Evolutionary conservation across 2,797 vertebrate genomes (phyloP).

Genomic region (Crax fasciolata): DNA sequence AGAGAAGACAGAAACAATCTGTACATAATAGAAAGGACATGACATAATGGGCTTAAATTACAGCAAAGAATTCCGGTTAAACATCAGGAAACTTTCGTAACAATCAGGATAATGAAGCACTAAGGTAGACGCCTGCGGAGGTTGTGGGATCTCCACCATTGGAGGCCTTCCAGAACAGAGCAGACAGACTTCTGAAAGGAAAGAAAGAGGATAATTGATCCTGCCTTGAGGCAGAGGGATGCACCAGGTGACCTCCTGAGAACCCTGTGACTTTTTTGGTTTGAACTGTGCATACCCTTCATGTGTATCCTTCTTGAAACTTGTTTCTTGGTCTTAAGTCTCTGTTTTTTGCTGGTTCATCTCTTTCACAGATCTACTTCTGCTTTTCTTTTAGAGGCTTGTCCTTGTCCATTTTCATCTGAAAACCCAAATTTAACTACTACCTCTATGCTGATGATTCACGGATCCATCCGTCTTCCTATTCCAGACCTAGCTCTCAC

Average conservation of each 20-base stretch:
- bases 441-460: constrained; percentile 61
- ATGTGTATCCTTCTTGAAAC: neutral
- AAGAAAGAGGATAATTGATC: constrained; percentile 49
- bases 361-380: neutral
- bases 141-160: constrained; percentile 54
- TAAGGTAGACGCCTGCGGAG: constrained; percentile 66
- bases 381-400: constrained; percentile 44
- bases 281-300: constrained; percentile 21
- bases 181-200: constrained; percentile 54
- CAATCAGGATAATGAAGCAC: constrained; percentile 64
- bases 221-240: neutral
- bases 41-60: constrained; percentile 76
- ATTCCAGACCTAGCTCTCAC: neutral
- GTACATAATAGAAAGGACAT: constrained; percentile 69
- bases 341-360: constrained; percentile 6
- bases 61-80: constrained; percentile 55
- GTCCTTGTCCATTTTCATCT: constrained; percentile 62
- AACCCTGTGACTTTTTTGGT: neutral
- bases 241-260: constrained; percentile 9
- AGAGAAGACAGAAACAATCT: constrained; percentile 69
- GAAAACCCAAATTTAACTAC: constrained; percentile 31
- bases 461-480: constrained; percentile 28
- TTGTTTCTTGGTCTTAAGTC: neutral
- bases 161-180: constrained; percentile 63
- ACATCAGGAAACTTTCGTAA: constrained; percentile 77